Conservation (phyloP, 1,140 invertebrate species). For the Nephotettix cincticeps region DNA sequence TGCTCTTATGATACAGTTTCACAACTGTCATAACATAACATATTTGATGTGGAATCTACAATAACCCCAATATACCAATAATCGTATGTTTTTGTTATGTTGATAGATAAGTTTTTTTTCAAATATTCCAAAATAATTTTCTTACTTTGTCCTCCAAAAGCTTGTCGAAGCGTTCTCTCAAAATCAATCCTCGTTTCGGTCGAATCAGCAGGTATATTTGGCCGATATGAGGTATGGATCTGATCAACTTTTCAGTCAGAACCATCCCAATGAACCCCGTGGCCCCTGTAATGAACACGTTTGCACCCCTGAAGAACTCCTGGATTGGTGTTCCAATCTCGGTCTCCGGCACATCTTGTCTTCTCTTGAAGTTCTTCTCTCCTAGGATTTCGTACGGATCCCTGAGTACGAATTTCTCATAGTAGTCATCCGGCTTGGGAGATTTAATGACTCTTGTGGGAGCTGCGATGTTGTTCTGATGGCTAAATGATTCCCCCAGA, state of each 20-base stretch:
- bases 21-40: too few species aligned
- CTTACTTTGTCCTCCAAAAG: conserved; percentile 67
- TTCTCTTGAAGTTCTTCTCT: background rate
- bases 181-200: conserved; percentile 72
- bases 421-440: background rate
- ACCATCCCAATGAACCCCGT: conserved; percentile 83
- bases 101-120: too few species aligned
- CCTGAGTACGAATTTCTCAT: background rate
- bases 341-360: background rate
- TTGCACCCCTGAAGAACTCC: conserved; percentile 47
- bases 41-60: too few species aligned
- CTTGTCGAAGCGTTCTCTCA: conserved; percentile 65
- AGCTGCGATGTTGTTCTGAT: background rate
- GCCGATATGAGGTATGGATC: conserved; percentile 70
- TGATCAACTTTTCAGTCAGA: conserved; percentile 77
- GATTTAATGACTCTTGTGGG: background rate
- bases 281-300: conserved; percentile 74
- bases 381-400: conserved; percentile 1
- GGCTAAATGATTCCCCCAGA: background rate
- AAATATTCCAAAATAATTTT: too few species aligned
- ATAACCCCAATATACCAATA: too few species aligned
- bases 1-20: too few species aligned
- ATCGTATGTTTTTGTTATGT: too few species aligned
- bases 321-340: conserved; percentile 41
- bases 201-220: conserved; percentile 77